These are phyloP conservation scores for Cotesia typhae DNA, from an alignment of 1,140 invertebrate species.

Conservation along the genomic window DNA sequence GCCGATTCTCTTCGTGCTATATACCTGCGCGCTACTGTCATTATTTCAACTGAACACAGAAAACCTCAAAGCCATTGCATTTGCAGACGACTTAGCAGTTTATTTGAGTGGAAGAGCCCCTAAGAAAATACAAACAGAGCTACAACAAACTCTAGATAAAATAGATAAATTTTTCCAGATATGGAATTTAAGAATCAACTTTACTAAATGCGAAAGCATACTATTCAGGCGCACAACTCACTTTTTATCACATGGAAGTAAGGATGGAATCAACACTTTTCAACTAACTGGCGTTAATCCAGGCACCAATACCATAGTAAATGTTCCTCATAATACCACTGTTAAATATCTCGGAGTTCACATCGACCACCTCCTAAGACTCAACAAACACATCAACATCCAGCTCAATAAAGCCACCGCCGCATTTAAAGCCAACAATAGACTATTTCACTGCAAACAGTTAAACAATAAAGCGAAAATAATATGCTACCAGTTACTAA, in stretches of 20 bases:
- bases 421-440: neutral
- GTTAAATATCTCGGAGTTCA: constrained; percentile 24
- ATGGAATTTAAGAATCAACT: constrained; percentile 33
- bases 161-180: constrained; percentile 20
- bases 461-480: constrained; percentile 41
- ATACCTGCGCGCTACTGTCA: no score
- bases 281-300: neutral
- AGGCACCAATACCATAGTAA: neutral
- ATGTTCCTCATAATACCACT: constrained; percentile 1
- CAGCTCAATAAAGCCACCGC: constrained; percentile 14
- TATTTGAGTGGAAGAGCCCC: no score
- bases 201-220: constrained; percentile 14
- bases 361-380: constrained; percentile 11
- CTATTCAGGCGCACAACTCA: neutral
- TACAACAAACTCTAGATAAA: no score
- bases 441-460: constrained; percentile 36
- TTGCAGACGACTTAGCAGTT: no score
- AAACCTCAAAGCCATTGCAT: no score
- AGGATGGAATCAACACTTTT: neutral
- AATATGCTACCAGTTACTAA: constrained; percentile 41
- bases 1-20: no score
- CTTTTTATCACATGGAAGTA: neutral
- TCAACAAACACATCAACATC: neutral
- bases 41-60: no score
- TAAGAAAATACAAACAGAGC: no score